Conservation (phyloP, 1,140 invertebrate species). For the Papilio glaucus region DNA sequence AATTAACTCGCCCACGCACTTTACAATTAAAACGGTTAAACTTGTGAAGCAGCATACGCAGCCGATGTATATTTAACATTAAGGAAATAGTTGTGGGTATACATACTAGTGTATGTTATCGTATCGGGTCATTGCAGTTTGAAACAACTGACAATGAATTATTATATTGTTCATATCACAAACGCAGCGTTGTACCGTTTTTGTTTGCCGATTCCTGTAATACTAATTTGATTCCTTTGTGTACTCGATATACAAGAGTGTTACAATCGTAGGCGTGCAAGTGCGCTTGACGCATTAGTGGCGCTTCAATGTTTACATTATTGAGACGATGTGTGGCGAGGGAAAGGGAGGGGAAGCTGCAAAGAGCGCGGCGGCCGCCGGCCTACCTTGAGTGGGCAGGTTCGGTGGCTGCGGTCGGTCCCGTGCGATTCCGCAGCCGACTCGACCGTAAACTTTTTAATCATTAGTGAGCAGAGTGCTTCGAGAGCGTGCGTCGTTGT, state of each 20-base stretch:
- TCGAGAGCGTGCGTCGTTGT: slow-evolving; percentile 59
- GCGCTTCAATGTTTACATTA: slow-evolving; percentile 69
- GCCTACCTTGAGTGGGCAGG: slow-evolving; percentile 80
- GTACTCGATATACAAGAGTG: slow-evolving; percentile 7
- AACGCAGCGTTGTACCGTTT: not conserved
- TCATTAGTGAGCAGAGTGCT: slow-evolving; percentile 63
- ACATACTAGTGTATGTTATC: not conserved
- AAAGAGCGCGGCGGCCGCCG: slow-evolving; percentile 61
- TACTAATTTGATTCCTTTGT: slow-evolving; percentile 33
- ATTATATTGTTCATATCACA: slow-evolving; percentile 23
- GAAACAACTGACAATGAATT: not conserved
- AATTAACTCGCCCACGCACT: slow-evolving; percentile 25
- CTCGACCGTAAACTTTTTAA: slow-evolving; percentile 47
- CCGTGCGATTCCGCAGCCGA: slow-evolving; percentile 60
- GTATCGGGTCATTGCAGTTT: slow-evolving; percentile 23
- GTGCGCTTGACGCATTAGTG: slow-evolving; percentile 31
- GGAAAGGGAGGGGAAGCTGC: slow-evolving; percentile 51
- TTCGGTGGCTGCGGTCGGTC: slow-evolving; percentile 70
- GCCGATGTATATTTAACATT: slow-evolving; percentile 4
- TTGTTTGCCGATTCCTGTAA: slow-evolving; percentile 10
- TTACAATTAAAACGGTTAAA: slow-evolving; percentile 20
- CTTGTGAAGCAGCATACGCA: slow-evolving; percentile 23
- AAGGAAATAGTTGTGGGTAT: slow-evolving; percentile 14
- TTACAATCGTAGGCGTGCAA: slow-evolving; percentile 25
- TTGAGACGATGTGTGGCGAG: slow-evolving; percentile 54